Evolutionary conservation across 2,888 invertebrate species (phyloP).

Genomic region (Agrochola lota): DNA sequence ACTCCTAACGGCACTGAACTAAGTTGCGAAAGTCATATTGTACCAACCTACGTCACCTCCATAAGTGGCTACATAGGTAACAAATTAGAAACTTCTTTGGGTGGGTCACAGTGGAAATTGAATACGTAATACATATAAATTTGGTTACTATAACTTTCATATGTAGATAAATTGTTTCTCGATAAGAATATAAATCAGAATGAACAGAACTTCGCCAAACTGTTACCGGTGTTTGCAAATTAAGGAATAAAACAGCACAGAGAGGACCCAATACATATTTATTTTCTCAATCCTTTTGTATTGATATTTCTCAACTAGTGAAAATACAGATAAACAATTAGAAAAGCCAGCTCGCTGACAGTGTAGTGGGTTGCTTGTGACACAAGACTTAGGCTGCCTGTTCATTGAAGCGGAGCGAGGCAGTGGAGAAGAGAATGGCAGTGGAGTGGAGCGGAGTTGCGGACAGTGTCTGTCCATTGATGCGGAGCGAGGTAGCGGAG

Average conservation of each 20-base stretch:
- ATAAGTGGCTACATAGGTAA: background rate
- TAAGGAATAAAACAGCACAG: background rate
- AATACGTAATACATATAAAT: background rate
- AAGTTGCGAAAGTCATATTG: slow-evolving; percentile 18
- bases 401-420: no score
- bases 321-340: background rate
- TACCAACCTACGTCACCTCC: background rate
- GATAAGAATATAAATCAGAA: background rate
- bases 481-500: no score
- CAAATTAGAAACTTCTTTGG: slow-evolving; percentile 20
- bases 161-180: background rate
- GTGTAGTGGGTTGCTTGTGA: no score
- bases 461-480: no score
- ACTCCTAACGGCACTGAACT: slow-evolving; percentile 4
- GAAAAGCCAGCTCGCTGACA: background rate
- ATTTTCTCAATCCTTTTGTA: background rate
- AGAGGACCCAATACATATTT: no score
- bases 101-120: background rate
- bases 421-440: no score
- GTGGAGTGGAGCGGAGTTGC: no score
- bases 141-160: background rate
- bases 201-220: background rate
- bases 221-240: no score
- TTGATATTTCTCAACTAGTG: background rate
- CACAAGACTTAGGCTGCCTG: background rate